Base-by-base conservation (phyloP, 1,140 invertebrate species). In the Diorhabda elongata region DNA sequence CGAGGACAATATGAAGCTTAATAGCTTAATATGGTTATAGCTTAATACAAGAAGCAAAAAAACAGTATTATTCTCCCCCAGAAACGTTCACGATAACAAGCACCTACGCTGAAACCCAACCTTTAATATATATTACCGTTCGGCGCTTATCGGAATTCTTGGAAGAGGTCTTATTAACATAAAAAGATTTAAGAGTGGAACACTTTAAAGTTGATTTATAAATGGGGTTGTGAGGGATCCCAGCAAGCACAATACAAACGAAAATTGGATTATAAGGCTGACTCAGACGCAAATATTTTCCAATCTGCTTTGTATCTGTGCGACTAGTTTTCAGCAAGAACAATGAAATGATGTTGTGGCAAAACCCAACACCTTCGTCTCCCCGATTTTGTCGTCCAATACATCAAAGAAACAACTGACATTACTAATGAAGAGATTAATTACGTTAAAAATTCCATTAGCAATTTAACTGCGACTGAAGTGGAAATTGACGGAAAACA, bases 271-370 rank as follows among this genome's bases (percentile, higher is more conserved):
- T 26, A 26, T 26, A 26, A 26, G 26, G 11, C 52, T 11, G 69
- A 74, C 67, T 69, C 72, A n/a, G 73, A 76, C 61, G 68, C 60
- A 8, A 76, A 76, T 58, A 76, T 79, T 52, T 80, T 80, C 64
- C 74, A 61, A 79, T 75, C 69, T 77, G 69, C 8, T 59, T 80
- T 59, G 78, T 79, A n/a, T 79, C 79, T 58, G 68, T 80, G 60
- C 74, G 72, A 64, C 56, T 77, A 68, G 63, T 78, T 57, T 78
- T 68, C 52, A 72, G 69, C 61, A 9, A 65, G 42, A 56, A 74
- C 61, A 76, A 68, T 42, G 74, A 75, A 69, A 71, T 67, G 59
- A 62, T 71, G 8, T 42, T 80, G 56, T 78, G 73, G 79, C 69
- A 78, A 73, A 80, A 78, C 52, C 72, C 67, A 42, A 72, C 67